A percentile compares a stretch with the other conserved stretches of the same genome.
Conservation (phyloP, 1,140 invertebrate genomes). For the Elymnias hypermnestra region DNA sequence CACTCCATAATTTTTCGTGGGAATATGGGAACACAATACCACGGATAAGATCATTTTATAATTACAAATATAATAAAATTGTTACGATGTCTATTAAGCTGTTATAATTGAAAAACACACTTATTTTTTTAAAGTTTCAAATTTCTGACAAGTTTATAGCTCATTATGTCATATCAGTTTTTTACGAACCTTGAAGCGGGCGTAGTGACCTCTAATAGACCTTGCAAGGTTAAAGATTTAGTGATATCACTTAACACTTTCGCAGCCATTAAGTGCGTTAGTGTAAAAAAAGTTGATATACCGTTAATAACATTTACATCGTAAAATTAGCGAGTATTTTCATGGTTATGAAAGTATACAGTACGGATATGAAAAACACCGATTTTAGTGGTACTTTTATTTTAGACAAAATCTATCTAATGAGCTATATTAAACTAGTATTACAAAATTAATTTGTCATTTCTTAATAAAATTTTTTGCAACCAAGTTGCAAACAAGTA, state of each 20-base stretch:
- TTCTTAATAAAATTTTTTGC: no score
- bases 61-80: background rate
- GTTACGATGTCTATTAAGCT: background rate
- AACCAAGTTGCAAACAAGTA: no score
- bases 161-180: background rate
- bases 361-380: no score
- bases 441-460: no score
- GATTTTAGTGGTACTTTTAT: no score
- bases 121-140: background rate
- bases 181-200: background rate
- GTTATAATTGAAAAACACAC: background rate
- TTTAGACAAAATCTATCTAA: no score
- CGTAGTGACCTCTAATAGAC: background rate
- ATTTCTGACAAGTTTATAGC: background rate
- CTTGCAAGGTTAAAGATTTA: background rate
- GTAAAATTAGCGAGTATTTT: no score
- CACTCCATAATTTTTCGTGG: background rate
- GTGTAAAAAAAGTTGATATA: no score
- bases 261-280: no score
- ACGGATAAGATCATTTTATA: slow-evolving; percentile 3
- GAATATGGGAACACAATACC: slow-evolving; percentile 1
- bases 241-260: background rate
- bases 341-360: no score
- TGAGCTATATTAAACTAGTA: no score
- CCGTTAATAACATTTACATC: no score